Percentiles rank a stretch among this genome's conserved stretches.
Conservation (phyloP, 2,888 invertebrate species). For the Masnerella sp. region DNA sequence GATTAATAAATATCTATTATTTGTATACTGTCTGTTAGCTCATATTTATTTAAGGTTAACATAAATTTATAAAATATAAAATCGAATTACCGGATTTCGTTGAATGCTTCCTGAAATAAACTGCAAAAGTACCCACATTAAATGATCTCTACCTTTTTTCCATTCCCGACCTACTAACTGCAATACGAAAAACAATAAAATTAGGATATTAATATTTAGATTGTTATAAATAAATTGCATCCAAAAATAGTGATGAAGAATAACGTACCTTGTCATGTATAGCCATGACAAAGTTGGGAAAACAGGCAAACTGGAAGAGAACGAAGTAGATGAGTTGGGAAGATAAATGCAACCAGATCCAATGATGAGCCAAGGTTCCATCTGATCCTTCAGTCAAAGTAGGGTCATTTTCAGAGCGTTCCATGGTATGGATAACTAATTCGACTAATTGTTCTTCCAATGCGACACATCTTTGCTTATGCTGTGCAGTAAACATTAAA, state of each 20-base stretch:
- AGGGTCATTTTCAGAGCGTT: conserved; percentile 87
- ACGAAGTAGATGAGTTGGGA: conserved; percentile 97
- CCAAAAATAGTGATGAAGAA: background rate
- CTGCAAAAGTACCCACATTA: conserved; percentile 99
- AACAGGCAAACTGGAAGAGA: conserved; percentile 94
- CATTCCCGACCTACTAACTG: conserved; percentile 87
- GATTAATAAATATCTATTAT: background rate
- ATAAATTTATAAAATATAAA: background rate
- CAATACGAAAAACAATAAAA: conserved; percentile 3
- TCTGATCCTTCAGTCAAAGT: conserved; percentile 80
- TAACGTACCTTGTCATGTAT: conserved; percentile 86
- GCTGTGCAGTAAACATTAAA: conserved; percentile 75
- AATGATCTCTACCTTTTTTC: conserved; percentile 94
- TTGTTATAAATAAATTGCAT: background rate
- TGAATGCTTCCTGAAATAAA: conserved; percentile 98
- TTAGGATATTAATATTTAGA: too few species aligned
- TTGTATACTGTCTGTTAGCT: too few species aligned
- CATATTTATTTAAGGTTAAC: too few species aligned
- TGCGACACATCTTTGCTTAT: conserved; percentile 91
- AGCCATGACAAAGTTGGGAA: conserved; percentile 93
- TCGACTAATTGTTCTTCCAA: conserved; percentile 96
- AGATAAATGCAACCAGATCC: conserved; percentile 95
- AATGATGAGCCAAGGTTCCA: conserved; percentile 83
- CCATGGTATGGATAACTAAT: conserved; percentile 94
- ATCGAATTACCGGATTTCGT: conserved; percentile 85